Evolutionary conservation across 2,888 invertebrate species (phyloP), one percentile per base, ranked within the genome.

Genomic region (Acleris sparsana): DNA sequence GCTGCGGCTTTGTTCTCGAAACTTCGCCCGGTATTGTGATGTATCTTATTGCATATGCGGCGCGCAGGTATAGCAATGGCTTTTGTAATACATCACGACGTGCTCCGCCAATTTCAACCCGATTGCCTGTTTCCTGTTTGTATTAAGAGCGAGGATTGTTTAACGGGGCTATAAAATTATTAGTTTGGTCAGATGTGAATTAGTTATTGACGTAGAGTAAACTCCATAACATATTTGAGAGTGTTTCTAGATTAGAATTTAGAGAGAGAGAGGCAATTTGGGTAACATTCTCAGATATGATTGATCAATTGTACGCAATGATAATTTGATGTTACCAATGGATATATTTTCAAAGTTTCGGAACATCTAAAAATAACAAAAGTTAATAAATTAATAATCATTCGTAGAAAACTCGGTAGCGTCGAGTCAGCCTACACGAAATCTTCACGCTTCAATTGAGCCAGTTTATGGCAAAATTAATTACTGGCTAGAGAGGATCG

Each of bases 401-500:
- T 83, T 87, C 78, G 74, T 80, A 61, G 61, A 83, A 86, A 87
- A 88, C 83, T 86, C 83, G 64, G 43, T 53, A 67, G 70, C 73
- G 60, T 18, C 75, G 83, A 84, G 80, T 82, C 85, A 83, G 88
- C 88, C 90, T 84, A 88, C 84, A 85, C 84, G 86, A 86, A 88
- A 89, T 89, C 85, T 90, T 90, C 82, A 90, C 89, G 92, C 90
- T 87, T 90, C 90, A 92, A 92, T 90, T 89, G 92, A 85, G 86
- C 86, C 85, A 84, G 90, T 92, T 92, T 92, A 91, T 84, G 83
- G 89, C 79, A 79, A 92, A 92, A 92, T 91, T 92, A 92, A 92
- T 92, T 92, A 91, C 89, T 88, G 84, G 88, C 88, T 85, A 80
- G 89, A 87, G 88, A 88, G 91, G 90, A 85, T 89, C 89, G 87